Percentiles rank a stretch among this genome's conserved stretches.
Evolutionary conservation across 2,888 invertebrate species (phyloP).

Genomic region (Buathra laborator): DNA sequence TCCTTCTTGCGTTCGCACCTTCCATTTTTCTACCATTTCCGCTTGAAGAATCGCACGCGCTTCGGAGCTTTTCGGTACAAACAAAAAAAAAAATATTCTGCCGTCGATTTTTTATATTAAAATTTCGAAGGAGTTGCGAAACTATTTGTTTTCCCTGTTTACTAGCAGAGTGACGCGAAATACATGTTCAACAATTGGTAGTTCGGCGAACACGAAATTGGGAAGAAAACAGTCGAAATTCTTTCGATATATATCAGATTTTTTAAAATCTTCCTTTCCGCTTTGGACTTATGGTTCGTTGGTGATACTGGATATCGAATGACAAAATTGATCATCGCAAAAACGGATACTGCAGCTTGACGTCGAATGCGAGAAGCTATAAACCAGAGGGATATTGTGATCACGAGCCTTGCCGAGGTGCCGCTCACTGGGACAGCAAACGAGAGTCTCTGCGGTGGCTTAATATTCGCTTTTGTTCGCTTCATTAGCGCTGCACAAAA

Average conservation of each 20-base stretch:
- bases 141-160: neutral
- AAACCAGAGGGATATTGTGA: conserved; percentile 39
- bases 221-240: too few relatives aligned
- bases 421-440: conserved; percentile 48
- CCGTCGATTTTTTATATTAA: too few relatives aligned
- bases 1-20: conserved; percentile 2
- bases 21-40: neutral
- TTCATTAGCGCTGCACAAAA: conserved; percentile 84
- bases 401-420: conserved; percentile 15
- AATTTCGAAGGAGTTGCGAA: neutral
- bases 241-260: neutral
- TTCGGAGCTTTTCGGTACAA: neutral
- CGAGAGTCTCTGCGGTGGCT: conserved; percentile 69
- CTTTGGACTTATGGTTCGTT: conserved; percentile 11
- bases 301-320: neutral
- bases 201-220: too few relatives aligned
- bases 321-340: conserved; percentile 28
- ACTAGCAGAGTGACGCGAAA: too few relatives aligned
- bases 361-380: conserved; percentile 62
- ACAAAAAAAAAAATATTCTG: neutral
- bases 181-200: too few relatives aligned
- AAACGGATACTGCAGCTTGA: conserved; percentile 1
- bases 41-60: neutral
- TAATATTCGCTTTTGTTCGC: conserved; percentile 81
- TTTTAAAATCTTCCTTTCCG: neutral